These are phyloP conservation scores for Loxodonta africana DNA, from an alignment of 2,113 vertebrate genomes.

Conservation along the genomic window DNA sequence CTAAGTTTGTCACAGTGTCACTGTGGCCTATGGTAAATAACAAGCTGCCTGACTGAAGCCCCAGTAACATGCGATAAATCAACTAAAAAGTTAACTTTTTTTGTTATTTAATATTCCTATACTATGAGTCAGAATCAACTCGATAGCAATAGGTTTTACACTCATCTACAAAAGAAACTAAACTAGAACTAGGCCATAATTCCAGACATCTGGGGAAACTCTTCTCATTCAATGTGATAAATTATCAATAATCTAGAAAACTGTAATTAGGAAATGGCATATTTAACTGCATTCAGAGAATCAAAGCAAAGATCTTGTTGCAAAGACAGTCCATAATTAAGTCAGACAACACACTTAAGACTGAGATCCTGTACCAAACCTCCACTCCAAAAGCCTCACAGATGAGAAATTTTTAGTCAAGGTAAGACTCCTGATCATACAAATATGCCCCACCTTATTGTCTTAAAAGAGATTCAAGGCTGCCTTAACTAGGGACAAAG, in stretches of 20 bases:
- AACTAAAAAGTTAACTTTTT: constrained; percentile 17
- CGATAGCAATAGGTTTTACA: background rate
- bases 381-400: background rate
- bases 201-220: background rate
- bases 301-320: constrained; percentile 20
- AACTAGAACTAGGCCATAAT: constrained; percentile 22
- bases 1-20: constrained; percentile 24
- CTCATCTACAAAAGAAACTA: constrained; percentile 13
- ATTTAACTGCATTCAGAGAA: constrained; percentile 40
- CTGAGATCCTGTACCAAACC: background rate
- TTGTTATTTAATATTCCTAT: background rate
- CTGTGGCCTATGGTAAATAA: background rate
- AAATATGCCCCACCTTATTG: background rate
- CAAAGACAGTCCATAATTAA: constrained; percentile 34
- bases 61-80: background rate
- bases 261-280: background rate
- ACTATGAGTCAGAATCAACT: too few species aligned
- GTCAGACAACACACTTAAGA: background rate
- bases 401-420: constrained; percentile 44
- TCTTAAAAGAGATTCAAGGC: background rate
- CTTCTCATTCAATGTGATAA: background rate
- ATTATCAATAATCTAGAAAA: constrained; percentile 2
- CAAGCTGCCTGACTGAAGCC: background rate
- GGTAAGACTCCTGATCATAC: background rate
- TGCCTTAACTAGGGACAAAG: background rate